A percentile compares a stretch with the other conserved stretches of the same genome.
Evolutionary conservation across 1,140 invertebrate species (phyloP).

Genomic region (Metaphire vulgaris): DNA sequence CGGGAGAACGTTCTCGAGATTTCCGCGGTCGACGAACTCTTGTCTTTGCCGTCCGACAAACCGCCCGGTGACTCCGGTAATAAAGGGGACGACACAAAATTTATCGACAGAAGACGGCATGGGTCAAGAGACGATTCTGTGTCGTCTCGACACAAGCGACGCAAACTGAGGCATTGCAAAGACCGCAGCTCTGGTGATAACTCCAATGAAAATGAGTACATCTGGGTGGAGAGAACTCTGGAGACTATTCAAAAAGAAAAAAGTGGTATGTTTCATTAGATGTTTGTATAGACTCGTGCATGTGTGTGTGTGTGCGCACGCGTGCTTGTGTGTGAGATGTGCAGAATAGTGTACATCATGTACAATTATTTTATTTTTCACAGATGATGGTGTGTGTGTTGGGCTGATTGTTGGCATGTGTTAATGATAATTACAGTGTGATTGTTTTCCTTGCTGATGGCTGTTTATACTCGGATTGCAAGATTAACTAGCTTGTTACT

Average conservation of each 20-base stretch:
- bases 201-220: neutral
- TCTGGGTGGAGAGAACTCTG: neutral
- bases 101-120: neutral
- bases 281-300: neutral
- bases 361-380: too few species aligned
- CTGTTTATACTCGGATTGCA: too few species aligned
- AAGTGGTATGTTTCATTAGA: neutral
- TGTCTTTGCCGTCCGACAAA: too few species aligned
- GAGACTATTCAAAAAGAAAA: neutral
- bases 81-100: too few species aligned
- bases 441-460: too few species aligned
- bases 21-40: neutral
- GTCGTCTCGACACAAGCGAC: too few species aligned
- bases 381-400: too few species aligned
- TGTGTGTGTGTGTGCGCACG: neutral
- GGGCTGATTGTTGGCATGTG: too few species aligned
- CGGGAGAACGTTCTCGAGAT: neutral
- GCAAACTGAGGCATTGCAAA: neutral
- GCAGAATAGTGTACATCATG: too few species aligned
- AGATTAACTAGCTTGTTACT: too few species aligned
- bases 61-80: too few species aligned
- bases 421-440: too few species aligned
- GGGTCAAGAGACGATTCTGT: neutral
- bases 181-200: neutral
- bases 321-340: neutral